phyloP scores from a whole-genome alignment of 2,888 invertebrate species.

The Cephus pulcher region DNA sequence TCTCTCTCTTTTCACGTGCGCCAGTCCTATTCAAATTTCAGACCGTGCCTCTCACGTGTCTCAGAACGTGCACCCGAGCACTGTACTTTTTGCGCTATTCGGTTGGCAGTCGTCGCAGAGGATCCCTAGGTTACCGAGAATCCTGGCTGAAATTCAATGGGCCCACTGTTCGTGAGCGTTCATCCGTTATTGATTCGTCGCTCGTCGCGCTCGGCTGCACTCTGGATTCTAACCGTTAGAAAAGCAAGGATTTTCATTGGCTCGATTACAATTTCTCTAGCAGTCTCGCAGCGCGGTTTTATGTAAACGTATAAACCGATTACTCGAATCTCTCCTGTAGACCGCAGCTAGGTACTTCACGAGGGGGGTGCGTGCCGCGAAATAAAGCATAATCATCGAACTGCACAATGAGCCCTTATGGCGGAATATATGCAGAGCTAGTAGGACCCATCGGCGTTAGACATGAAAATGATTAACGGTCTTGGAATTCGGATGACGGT shows the following conservation, averaged over 20 bases:
- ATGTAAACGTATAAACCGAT: not conserved
- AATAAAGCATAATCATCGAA: not conserved
- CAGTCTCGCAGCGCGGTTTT: not conserved
- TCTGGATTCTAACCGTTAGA: slow-evolving; percentile 7
- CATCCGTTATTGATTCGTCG: slow-evolving; percentile 27
- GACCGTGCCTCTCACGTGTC: not conserved
- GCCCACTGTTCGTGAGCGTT: slow-evolving; percentile 20
- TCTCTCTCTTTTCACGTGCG: not conserved
- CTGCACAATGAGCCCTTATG: not conserved
- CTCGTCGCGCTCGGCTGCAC: slow-evolving; percentile 27
- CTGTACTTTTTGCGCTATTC: not conserved
- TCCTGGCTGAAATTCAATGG: not conserved
- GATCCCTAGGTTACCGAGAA: not conserved
- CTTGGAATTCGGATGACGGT: not conserved
- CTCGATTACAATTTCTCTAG: not conserved
- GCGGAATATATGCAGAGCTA: not conserved
- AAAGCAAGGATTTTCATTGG: not conserved
- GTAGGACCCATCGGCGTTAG: not conserved
- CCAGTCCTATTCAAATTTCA: not conserved
- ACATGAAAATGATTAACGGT: not conserved
- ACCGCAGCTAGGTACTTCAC: not conserved
- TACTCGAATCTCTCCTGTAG: not conserved
- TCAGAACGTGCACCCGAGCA: not conserved
- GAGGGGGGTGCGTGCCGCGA: not conserved
- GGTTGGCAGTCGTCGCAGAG: not conserved